phyloP scores from a whole-genome alignment of 2,113 vertebrate genomes.

The Amia ocellicauda region DNA sequence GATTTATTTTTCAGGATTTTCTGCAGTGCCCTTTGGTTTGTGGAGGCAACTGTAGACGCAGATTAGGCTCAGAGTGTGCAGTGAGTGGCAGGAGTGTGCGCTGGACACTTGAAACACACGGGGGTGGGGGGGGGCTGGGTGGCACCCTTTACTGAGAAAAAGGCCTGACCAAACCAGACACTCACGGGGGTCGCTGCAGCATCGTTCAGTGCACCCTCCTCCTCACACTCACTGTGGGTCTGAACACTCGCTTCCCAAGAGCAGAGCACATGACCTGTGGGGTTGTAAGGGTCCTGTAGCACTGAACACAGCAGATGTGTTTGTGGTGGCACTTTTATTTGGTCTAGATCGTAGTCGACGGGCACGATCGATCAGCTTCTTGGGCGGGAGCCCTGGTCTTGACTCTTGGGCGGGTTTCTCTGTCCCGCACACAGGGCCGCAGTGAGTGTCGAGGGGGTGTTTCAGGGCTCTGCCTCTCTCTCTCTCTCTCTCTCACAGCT shows the following conservation, averaged over 20 bases:
- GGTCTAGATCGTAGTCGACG: no score
- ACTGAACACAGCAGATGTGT: neutral
- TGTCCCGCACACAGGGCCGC: neutral
- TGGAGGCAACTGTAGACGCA: slow-evolving; percentile 12
- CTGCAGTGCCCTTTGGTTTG: slow-evolving; percentile 24
- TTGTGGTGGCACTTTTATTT: no score
- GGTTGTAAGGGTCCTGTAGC: neutral
- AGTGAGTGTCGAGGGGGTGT: neutral
- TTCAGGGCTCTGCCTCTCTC: no score
- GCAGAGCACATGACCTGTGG: no score
- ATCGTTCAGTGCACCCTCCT: no score
- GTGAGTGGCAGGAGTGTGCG: slow-evolving; percentile 8
- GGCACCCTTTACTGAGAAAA: no score
- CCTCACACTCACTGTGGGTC: neutral
- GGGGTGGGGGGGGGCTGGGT: neutral
- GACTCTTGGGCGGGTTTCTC: neutral
- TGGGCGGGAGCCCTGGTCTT: neutral
- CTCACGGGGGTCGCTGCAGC: no score
- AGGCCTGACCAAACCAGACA: no score
- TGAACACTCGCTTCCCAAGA: slow-evolving; percentile 8
- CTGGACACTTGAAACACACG: neutral
- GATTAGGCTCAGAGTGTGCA: slow-evolving; percentile 15
- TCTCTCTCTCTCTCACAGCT: slow-evolving; percentile 62
- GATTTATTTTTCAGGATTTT: slow-evolving; percentile 19
- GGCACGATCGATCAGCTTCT: neutral